These are phyloP conservation scores for Sebastolobus altivelis DNA, from an alignment of 2,797 vertebrate species.

Conservation along the genomic window DNA sequence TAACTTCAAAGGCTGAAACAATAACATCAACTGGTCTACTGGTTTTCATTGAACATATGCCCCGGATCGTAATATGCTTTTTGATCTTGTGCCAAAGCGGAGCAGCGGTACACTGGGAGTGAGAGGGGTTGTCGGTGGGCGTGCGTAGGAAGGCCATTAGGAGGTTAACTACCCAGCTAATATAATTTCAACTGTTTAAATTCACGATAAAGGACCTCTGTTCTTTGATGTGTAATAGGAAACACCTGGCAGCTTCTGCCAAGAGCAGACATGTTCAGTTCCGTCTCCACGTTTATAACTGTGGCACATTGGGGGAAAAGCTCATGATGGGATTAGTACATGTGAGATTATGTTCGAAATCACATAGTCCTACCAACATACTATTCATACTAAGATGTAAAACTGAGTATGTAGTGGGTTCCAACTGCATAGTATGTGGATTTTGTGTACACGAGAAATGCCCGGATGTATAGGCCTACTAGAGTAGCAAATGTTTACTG, in stretches of 20 bases:
- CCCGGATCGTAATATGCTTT: constrained; percentile 32
- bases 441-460: neutral
- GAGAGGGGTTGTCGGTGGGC: constrained; percentile 18
- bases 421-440: neutral
- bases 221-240: constrained; percentile 63
- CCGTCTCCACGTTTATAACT: constrained; percentile 41
- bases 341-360: neutral
- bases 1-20: constrained; percentile 64
- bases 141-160: constrained; percentile 42
- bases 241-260: constrained; percentile 64
- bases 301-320: neutral
- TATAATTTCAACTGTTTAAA: constrained; percentile 58
- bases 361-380: neutral
- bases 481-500: neutral
- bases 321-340: neutral
- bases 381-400: neutral
- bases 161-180: constrained; percentile 62
- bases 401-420: neutral
- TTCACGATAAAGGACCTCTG: constrained; percentile 52
- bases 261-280: constrained; percentile 75
- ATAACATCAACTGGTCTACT: constrained; percentile 50
- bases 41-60: constrained; percentile 56
- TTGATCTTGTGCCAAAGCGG: constrained; percentile 61
- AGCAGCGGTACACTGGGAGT: constrained; percentile 11
- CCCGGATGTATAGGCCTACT: neutral